Percentiles rank a stretch among this genome's conserved stretches.
These are phyloP conservation scores for Phaonia tiefii DNA, from an alignment of 2,888 invertebrate species.

Conservation along the genomic window DNA sequence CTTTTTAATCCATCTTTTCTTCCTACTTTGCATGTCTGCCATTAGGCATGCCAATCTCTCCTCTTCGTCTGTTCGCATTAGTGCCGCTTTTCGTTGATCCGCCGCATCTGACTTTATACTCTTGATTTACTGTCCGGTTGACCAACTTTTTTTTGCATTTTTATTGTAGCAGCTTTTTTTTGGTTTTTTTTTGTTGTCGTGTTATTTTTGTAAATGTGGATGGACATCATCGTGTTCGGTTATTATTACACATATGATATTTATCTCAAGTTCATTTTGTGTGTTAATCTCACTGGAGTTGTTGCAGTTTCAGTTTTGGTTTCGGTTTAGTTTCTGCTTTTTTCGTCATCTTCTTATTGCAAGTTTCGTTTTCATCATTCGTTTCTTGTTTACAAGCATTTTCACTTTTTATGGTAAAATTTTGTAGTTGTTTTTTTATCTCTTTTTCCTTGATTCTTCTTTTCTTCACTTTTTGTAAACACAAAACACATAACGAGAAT, in stretches of 20 bases:
- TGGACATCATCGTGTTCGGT: conserved; percentile 8
- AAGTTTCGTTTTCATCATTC: conserved; percentile 18
- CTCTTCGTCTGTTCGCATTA: neutral
- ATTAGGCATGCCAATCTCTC: neutral
- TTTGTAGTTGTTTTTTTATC: neutral
- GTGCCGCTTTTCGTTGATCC: neutral
- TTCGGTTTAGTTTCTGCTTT: conserved; percentile 41
- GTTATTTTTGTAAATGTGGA: conserved; percentile 24
- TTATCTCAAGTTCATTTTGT: conserved; percentile 65
- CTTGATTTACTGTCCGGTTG: conserved; percentile 58
- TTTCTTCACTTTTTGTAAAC: too few relatives aligned
- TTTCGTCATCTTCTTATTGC: conserved; percentile 11
- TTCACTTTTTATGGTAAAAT: conserved; percentile 52
- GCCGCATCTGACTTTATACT: conserved; percentile 3
- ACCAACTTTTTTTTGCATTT: conserved; percentile 55
- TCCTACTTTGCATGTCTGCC: neutral
- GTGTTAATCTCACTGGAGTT: conserved; percentile 58
- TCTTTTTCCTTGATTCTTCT: neutral
- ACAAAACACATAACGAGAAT: too few relatives aligned
- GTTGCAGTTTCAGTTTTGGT: conserved; percentile 31
- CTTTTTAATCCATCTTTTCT: too few relatives aligned
- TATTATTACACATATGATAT: conserved; percentile 13
- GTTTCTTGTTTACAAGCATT: conserved; percentile 25
- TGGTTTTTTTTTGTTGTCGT: conserved; percentile 16
- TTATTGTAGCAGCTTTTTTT: conserved; percentile 47